Conservation (phyloP, 30 jellyfish, hydroid and myxozoan genomes). For the Aurelia sp. region DNA sequence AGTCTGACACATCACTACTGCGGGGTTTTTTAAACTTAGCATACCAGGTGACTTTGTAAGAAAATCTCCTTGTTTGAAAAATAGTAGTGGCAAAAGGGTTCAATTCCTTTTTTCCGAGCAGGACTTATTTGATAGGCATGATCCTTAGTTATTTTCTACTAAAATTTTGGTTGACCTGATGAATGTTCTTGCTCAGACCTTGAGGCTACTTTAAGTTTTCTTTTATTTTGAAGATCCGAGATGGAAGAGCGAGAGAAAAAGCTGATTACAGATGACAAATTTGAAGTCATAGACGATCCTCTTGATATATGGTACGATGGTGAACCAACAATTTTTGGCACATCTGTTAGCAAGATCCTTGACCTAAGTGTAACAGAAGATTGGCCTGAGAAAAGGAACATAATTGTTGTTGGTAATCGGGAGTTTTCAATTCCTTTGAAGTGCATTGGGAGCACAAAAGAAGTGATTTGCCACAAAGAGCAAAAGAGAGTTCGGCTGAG, state of each 20-base stretch:
- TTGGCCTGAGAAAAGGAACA: conserved; percentile 58
- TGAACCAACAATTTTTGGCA: conserved; percentile 21
- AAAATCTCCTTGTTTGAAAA: too few relatives aligned
- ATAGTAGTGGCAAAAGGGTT: too few relatives aligned
- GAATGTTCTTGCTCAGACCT: too few relatives aligned
- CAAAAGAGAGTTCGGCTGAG: conserved; percentile 10
- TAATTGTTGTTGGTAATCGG: conserved; percentile 36
- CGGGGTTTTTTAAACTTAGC: too few relatives aligned
- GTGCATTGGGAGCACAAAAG: conserved; percentile 32
- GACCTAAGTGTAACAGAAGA: conserved; percentile 53
- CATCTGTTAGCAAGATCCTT: neutral
- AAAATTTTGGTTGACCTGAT: too few relatives aligned
- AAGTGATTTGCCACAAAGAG: conserved; percentile 10
- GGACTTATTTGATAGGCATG: too few relatives aligned
- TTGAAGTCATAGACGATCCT: conserved; percentile 24
- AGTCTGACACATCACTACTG: too few relatives aligned
- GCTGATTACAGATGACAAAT: conserved; percentile 14
- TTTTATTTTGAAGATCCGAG: neutral
- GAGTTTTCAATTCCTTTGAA: conserved; percentile 52
- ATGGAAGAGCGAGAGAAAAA: neutral
- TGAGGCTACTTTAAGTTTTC: neutral
- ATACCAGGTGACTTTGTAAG: too few relatives aligned
- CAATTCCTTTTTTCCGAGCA: too few relatives aligned
- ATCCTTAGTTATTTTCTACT: too few relatives aligned
- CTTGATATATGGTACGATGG: conserved; percentile 17